A percentile compares a stretch with the other conserved stretches of the same genome.
Evolutionary conservation across 2,113 vertebrate species (phyloP).

Genomic region (Gymnobelideus leadbeateri): DNA sequence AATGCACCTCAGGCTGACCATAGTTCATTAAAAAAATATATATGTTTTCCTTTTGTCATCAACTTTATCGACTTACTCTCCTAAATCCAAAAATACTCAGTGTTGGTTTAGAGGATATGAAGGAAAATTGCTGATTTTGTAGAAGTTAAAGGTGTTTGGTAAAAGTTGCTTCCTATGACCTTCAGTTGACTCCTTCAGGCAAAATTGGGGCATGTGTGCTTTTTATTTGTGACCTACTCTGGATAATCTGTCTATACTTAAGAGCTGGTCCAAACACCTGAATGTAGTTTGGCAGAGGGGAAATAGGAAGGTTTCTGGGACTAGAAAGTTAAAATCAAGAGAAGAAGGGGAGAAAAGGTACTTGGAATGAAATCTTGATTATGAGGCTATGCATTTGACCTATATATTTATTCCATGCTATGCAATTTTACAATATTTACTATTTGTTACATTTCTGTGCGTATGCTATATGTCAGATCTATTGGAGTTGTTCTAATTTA

Average conservation of each 20-base stretch:
- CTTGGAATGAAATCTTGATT: neutral
- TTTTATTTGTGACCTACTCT: conserved; percentile 29
- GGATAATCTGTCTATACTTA: conserved; percentile 1
- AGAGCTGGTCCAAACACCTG: neutral
- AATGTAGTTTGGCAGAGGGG: neutral
- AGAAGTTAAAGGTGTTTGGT: conserved; percentile 57
- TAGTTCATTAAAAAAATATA: conserved; percentile 52
- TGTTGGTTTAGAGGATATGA: conserved; percentile 34
- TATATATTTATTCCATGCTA: neutral
- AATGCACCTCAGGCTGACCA: conserved; percentile 2
- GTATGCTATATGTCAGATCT: neutral
- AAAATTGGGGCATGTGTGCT: conserved; percentile 18
- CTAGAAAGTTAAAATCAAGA: neutral
- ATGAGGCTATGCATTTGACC: neutral
- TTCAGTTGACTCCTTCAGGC: conserved; percentile 46
- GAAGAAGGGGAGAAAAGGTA: neutral
- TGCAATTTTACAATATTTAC: neutral
- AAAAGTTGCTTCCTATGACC: conserved; percentile 52
- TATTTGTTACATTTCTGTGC: neutral
- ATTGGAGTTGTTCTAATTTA: neutral
- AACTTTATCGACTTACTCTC: conserved; percentile 38
- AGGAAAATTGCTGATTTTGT: conserved; percentile 56
- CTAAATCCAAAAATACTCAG: conserved; percentile 15
- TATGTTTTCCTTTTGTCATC: conserved; percentile 58
- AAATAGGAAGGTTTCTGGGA: neutral